These are phyloP conservation scores for Meiosimyza decipiens DNA, from an alignment of 2,888 invertebrate genomes.

Conservation along the genomic window DNA sequence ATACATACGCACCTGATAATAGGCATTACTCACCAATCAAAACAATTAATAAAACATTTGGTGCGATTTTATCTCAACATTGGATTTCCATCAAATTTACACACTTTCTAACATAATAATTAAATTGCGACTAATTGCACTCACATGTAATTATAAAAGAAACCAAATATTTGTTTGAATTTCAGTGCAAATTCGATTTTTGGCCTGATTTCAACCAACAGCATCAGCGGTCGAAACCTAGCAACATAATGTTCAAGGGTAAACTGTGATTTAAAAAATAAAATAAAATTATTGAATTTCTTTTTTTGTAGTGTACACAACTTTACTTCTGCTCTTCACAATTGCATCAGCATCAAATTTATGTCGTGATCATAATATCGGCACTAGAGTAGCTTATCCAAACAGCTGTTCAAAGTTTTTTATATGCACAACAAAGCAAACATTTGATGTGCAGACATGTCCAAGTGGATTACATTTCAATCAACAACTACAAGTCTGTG, in stretches of 20 bases:
- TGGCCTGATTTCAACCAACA: neutral
- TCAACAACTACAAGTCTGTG: conserved; percentile 43
- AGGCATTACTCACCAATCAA: no score
- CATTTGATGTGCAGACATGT: conserved; percentile 36
- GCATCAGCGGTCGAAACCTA: neutral
- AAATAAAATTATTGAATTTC: no score
- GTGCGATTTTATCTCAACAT: neutral
- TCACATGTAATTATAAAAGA: conserved; percentile 1
- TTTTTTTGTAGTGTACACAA: no score
- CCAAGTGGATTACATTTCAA: conserved; percentile 46
- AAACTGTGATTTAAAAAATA: neutral
- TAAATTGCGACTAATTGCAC: conserved; percentile 12
- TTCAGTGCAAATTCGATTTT: no score
- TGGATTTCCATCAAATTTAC: neutral
- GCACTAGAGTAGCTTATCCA: conserved; percentile 41
- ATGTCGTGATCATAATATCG: conserved; percentile 38
- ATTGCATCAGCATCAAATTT: conserved; percentile 28
- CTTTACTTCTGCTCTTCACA: neutral
- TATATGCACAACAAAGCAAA: conserved; percentile 34
- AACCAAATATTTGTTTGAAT: no score
- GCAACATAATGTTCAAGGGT: conserved; percentile 22
- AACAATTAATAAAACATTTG: neutral
- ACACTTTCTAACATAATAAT: conserved; percentile 3
- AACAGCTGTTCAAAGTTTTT: conserved; percentile 44
- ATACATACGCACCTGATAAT: no score